Evolutionary conservation across 2,797 vertebrate species (phyloP).

Genomic region (Pelochelys cantorii): DNA sequence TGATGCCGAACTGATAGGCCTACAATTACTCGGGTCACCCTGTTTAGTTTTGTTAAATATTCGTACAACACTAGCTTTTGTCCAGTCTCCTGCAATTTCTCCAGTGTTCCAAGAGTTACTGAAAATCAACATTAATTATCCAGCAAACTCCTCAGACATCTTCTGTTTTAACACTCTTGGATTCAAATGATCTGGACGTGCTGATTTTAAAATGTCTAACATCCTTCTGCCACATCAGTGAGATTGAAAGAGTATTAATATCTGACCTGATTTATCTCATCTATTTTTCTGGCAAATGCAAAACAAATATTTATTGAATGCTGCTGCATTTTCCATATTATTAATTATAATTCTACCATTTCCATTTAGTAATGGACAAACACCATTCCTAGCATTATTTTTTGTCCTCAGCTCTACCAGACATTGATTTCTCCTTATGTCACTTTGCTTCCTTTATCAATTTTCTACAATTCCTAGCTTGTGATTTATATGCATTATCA

Average conservation of each 20-base stretch:
- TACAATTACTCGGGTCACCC: neutral
- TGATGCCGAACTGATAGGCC: neutral
- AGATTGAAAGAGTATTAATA: neutral
- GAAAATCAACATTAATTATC: neutral
- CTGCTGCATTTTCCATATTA: neutral
- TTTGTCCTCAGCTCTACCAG: neutral
- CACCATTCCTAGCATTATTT: neutral
- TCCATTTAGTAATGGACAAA: neutral
- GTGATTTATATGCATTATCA: neutral
- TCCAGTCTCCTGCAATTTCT: too few relatives aligned
- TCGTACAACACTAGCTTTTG: too few relatives aligned
- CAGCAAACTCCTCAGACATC: neutral
- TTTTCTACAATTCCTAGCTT: neutral
- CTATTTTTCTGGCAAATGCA: neutral
- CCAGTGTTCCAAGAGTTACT: neutral
- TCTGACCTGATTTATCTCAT: neutral
- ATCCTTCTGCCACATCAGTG: neutral
- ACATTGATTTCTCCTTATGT: neutral
- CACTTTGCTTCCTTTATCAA: neutral
- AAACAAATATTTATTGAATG: neutral
- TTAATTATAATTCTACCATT: neutral
- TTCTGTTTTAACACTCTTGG: neutral
- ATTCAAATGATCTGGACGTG: neutral
- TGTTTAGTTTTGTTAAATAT: neutral
- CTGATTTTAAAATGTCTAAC: neutral